These are phyloP conservation scores for Zonitis immaculata DNA, from an alignment of 2,888 invertebrate genomes.

Conservation along the genomic window DNA sequence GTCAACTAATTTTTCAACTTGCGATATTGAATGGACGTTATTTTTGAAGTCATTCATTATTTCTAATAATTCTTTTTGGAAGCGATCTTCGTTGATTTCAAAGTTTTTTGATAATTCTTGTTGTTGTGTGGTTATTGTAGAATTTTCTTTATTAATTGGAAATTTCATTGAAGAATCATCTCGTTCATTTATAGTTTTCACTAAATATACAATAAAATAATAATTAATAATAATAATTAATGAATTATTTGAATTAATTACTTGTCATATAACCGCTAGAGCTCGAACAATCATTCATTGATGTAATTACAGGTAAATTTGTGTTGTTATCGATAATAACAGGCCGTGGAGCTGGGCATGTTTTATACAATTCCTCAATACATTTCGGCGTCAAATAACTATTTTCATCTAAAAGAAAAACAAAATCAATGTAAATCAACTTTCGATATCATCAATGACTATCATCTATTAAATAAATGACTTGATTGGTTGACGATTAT, in stretches of 20 bases:
- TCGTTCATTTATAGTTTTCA: constrained; percentile 3
- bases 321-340: constrained; percentile 21
- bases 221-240: too few relatives aligned
- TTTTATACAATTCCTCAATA: constrained; percentile 41
- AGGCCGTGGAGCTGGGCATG: constrained; percentile 45
- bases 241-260: constrained; percentile 25
- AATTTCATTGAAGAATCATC: constrained; percentile 2
- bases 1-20: constrained; percentile 79
- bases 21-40: constrained; percentile 78
- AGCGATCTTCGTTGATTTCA: constrained; percentile 49
- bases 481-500: too few relatives aligned
- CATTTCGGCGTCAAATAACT: constrained; percentile 40
- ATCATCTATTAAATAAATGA: too few relatives aligned
- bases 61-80: constrained; percentile 77
- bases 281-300: constrained; percentile 25
- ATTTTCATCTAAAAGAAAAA: constrained; percentile 27
- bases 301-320: constrained; percentile 14
- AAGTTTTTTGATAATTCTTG: constrained; percentile 19
- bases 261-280: constrained; percentile 38
- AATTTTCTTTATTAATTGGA: constrained; percentile 13
- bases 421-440: background rate
- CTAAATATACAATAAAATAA: constrained; percentile 4
- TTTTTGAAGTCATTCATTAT: constrained; percentile 87
- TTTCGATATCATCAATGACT: too few relatives aligned
- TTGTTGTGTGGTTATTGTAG: constrained; percentile 32